Evolutionary conservation across 2,113 vertebrate species (phyloP).

Genomic region (Siniperca chuatsi): DNA sequence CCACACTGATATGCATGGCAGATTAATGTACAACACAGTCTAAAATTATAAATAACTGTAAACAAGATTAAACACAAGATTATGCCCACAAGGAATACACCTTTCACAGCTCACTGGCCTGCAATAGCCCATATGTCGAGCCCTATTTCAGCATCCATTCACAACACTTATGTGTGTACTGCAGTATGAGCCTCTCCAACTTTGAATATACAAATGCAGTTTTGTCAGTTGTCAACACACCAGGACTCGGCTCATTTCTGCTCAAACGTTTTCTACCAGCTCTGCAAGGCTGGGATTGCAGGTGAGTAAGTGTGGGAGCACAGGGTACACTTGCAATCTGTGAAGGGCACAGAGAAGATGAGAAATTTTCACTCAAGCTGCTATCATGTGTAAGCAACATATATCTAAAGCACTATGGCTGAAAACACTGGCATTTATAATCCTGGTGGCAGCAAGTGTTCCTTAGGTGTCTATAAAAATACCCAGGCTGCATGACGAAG

Average conservation of each 20-base stretch:
- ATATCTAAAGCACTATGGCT: slow-evolving; percentile 19
- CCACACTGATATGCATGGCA: slow-evolving; percentile 42
- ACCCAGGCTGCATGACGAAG: slow-evolving; percentile 2
- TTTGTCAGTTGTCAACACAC: slow-evolving; percentile 43
- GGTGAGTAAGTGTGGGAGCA: slow-evolving; percentile 37
- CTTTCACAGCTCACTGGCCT: slow-evolving; percentile 61
- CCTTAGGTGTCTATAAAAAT: not conserved
- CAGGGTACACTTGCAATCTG: slow-evolving; percentile 46
- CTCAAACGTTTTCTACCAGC: slow-evolving; percentile 29
- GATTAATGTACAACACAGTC: slow-evolving; percentile 41
- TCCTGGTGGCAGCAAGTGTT: slow-evolving; percentile 9
- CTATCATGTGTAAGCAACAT: slow-evolving; percentile 43
- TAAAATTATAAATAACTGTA: slow-evolving; percentile 56
- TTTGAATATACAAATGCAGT: slow-evolving; percentile 33
- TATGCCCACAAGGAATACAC: slow-evolving; percentile 48
- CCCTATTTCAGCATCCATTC: slow-evolving; percentile 29
- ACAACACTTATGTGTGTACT: not conserved
- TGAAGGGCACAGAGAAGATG: slow-evolving; percentile 57
- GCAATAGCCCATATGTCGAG: slow-evolving; percentile 41
- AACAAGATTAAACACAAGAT: slow-evolving; percentile 57
- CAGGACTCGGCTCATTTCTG: slow-evolving; percentile 23
- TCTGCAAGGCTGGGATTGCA: not conserved
- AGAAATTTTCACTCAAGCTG: slow-evolving; percentile 41
- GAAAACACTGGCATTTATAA: slow-evolving; percentile 29
- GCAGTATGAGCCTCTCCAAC: not conserved